phyloP scores from a whole-genome alignment of 2,888 invertebrate genomes.

The Stenodera caucasica region DNA sequence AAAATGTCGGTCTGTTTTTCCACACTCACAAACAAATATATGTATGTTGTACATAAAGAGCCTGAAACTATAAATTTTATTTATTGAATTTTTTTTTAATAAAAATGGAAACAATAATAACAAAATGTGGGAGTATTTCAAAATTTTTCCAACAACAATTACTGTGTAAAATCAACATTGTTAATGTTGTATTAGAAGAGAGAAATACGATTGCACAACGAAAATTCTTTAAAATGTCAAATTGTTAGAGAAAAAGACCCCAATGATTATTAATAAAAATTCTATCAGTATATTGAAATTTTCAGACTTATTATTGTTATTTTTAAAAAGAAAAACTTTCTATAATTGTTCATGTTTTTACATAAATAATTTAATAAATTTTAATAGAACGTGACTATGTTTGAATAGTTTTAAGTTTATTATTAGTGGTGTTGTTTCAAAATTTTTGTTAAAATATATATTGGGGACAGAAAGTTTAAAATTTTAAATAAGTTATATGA shows the following conservation, averaged over 20 bases:
- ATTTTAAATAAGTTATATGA: slow-evolving; percentile 11
- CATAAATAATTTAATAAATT: neutral
- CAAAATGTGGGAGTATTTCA: slow-evolving; percentile 5
- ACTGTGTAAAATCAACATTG: neutral
- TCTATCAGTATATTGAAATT: neutral
- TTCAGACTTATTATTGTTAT: no score
- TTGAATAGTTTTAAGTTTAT: slow-evolving; percentile 6
- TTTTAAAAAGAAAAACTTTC: no score
- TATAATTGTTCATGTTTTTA: neutral
- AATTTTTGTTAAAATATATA: slow-evolving; percentile 10
- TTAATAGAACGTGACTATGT: slow-evolving; percentile 2
- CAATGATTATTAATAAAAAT: neutral
- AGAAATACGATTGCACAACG: slow-evolving; percentile 7
- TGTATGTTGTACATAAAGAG: neutral
- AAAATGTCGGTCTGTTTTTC: slow-evolving; percentile 25
- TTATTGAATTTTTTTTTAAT: slow-evolving; percentile 1
- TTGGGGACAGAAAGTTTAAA: slow-evolving; percentile 9
- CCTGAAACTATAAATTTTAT: slow-evolving; percentile 10
- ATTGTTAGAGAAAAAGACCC: slow-evolving; percentile 4
- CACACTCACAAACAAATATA: neutral
- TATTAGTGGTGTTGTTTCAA: slow-evolving; percentile 11
- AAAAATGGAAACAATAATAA: neutral
- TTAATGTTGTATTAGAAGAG: slow-evolving; percentile 6
- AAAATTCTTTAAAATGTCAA: slow-evolving; percentile 14
- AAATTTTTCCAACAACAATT: slow-evolving; percentile 3